Percentiles rank a stretch among this genome's conserved stretches.
These are phyloP conservation scores for Eumeta japonica DNA, from an alignment of 1,140 invertebrate species.

Conservation along the genomic window DNA sequence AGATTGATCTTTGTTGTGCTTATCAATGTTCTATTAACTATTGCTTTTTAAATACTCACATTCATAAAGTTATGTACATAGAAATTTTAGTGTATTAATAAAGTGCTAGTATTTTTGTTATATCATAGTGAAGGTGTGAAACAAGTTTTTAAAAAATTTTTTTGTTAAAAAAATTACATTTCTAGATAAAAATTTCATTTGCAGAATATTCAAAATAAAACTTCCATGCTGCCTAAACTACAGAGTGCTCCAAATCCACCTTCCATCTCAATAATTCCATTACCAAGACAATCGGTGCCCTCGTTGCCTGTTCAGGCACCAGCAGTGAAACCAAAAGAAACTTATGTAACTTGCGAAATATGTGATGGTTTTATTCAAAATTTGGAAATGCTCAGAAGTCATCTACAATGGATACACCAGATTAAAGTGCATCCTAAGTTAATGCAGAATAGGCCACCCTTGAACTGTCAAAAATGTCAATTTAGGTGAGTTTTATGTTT, in stretches of 20 bases:
- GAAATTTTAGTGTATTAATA: too few relatives aligned
- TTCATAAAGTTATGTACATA: too few relatives aligned
- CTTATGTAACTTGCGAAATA: constrained; percentile 94
- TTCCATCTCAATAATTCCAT: constrained; percentile 87
- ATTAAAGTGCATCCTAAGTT: constrained; percentile 95
- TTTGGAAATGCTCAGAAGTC: constrained; percentile 86
- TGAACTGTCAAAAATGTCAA: constrained; percentile 96
- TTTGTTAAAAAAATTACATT: too few relatives aligned
- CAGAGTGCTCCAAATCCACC: constrained; percentile 60
- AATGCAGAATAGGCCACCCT: constrained; percentile 89
- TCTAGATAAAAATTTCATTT: too few relatives aligned
- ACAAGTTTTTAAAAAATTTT: too few relatives aligned
- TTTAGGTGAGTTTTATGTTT: constrained; percentile 74
- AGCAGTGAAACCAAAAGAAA: constrained; percentile 66
- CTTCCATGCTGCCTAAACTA: constrained; percentile 1
- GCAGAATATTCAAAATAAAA: constrained; percentile 27
- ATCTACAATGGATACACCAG: constrained; percentile 96
- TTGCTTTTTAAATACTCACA: too few relatives aligned
- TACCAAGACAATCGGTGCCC: constrained; percentile 62
- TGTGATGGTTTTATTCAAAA: constrained; percentile 95
- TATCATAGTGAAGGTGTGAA: too few relatives aligned
- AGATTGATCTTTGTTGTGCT: too few relatives aligned
- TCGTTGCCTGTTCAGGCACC: constrained; percentile 18
- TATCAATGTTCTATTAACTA: too few relatives aligned
- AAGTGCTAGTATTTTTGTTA: too few relatives aligned